Base-by-base conservation (phyloP, 2,888 invertebrate genomes). In the Dichetophora obliterata region DNA sequence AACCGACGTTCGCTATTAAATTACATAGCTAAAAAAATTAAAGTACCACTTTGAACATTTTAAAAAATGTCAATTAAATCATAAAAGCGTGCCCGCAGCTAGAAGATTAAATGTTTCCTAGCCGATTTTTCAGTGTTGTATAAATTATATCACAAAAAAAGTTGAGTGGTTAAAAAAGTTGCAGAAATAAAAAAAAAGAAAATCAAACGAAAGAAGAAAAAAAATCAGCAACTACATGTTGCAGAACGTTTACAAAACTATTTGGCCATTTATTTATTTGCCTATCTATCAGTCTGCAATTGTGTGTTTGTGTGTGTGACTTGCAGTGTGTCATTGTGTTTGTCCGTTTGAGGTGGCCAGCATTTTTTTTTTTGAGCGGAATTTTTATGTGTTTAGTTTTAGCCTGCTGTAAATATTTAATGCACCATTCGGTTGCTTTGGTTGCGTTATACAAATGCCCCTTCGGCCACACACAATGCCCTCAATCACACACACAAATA, bases 341-440 rank as follows among this genome's bases (percentile, higher is more conserved):
- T 16, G 11, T 14, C 57, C 4, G 24, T 22, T 14, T 19, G 57
- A 19, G n/a, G 57, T 27, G 27, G 27, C 16, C 0, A 16, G 11
- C 14, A 16, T 66, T 37, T 19, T 68, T 68, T 24, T 19, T 14
- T 22, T 70, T 57, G 34, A 8, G 16, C 19, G 57, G 5, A n/a
- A 37, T 34, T 57, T 57, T 34, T 57, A 37, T 57, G 70, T 19
- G 70, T 57, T 57, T 34, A 34, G 70, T 57, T 57, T 34, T 8
- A 19, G 19, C 24, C 16, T 34, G 34, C 5, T 31, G 34, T 70
- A 70, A 70, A 70, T 70, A 22, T 50, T 68, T 68, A 68, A 68
- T 68, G 43, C 52, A 31, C 31, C 70, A 37, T 31, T 70, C 16
- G 70, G 57, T 70, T 57, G 57, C 57, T 70, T 57, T 27, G 70